These are phyloP conservation scores for Emydoidea blandingii DNA, from an alignment of 2,797 vertebrate species.

Conservation along the genomic window DNA sequence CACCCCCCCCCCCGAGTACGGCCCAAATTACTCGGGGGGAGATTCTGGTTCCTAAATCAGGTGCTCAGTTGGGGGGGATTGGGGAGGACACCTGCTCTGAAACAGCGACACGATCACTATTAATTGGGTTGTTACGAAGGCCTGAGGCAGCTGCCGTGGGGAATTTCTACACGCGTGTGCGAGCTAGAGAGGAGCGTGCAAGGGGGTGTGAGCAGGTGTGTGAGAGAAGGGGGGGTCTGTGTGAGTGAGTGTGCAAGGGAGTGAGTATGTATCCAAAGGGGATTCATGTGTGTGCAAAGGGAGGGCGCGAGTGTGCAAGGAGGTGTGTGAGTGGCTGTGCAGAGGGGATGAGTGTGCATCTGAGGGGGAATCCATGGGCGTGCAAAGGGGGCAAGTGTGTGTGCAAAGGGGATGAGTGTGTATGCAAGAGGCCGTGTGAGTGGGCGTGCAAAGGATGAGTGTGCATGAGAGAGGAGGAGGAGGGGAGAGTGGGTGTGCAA, in stretches of 20 bases:
- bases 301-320: accelerated
- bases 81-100: background rate
- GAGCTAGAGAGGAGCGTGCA: background rate
- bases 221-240: background rate
- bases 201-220: background rate
- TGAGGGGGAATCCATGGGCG: no score
- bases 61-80: background rate
- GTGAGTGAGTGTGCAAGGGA: background rate
- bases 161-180: background rate
- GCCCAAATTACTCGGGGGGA: accelerated
- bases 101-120: background rate
- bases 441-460: background rate
- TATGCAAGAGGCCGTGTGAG: background rate
- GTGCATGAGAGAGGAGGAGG: no score
- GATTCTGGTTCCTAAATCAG: background rate
- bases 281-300: background rate
- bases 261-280: background rate
- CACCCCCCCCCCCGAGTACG: background rate
- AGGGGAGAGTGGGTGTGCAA: background rate
- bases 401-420: no score
- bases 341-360: background rate
- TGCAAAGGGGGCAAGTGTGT: no score
- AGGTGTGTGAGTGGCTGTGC: background rate
- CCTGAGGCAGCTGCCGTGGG: background rate
- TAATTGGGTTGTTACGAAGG: background rate